Evolutionary conservation across 2,888 invertebrate species (phyloP), one percentile per base, ranked within the genome.

Genomic region (Chaetogeoica ovagalla): DNA sequence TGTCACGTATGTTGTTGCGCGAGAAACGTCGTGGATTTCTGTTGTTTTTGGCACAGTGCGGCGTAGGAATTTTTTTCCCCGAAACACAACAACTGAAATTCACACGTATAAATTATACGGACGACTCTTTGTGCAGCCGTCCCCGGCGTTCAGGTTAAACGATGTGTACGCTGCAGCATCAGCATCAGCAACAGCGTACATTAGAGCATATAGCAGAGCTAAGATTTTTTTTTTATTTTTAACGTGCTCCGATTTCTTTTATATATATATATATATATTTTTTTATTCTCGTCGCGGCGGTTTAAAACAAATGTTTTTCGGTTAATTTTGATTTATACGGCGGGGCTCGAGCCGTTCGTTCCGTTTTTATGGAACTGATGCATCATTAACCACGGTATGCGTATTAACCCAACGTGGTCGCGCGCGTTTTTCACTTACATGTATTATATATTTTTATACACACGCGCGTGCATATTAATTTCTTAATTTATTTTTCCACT

Each of bases 251-350:
- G 69, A 17, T 77, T 70, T 76, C 37, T 11, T 48, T 1, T 43
- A 43, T 6, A 9, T 30, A 30, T 30, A 9, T 43, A 43, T 43
- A 9, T 43, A 43, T 43, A 9, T 43, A 4, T 43, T 43, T 43
- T 43, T 48, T 15, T 48, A 3, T 48, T 48, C 11, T 48, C 3
- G 48, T 48, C 48, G 15, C 3, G 77, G 63, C 77, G 55, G 77
- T 39, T 19, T 48, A 19, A 62, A 70, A 69, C 60, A 76, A 76
- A 76, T 77, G 39, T 63, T 79, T 79, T 79, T 79, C 52, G 77
- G 77, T 79, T 79, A 63, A 79, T 79, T 79, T 70, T 79, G 77
- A 79, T 79, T 79, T 79, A 79, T 71, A 63, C 19, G 52, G 13
- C 19, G 52, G 13, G 13, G 15, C 39, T 39, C 65, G 13, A 55